phyloP scores from a whole-genome alignment of 2,888 invertebrate genomes.

The Beris chalybata region DNA sequence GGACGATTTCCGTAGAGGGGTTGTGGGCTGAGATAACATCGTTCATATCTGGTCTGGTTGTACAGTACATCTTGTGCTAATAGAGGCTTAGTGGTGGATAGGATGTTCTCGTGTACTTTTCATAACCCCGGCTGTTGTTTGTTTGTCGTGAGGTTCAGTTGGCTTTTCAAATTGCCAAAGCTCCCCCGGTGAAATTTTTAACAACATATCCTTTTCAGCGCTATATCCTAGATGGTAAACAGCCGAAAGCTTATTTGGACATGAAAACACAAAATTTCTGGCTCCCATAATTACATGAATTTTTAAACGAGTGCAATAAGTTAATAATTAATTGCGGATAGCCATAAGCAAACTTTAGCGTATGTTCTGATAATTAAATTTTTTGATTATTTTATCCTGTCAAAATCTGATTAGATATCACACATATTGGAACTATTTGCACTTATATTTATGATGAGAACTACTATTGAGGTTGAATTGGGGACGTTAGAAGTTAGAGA shows the following conservation, averaged over 20 bases:
- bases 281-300: conserved; percentile 43
- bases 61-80: conserved; percentile 15
- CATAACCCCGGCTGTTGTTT: not conserved
- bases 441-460: too few relatives aligned
- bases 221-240: conserved; percentile 34
- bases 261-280: conserved; percentile 39
- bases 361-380: conserved; percentile 36
- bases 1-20: not conserved
- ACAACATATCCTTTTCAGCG: conserved; percentile 35
- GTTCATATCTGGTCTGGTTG: conserved; percentile 1
- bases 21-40: conserved; percentile 23
- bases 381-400: conserved; percentile 1
- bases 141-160: conserved; percentile 14
- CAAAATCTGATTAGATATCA: too few relatives aligned
- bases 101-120: too few relatives aligned
- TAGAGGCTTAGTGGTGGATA: too few relatives aligned
- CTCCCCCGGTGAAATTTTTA: conserved; percentile 4
- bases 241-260: conserved; percentile 38
- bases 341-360: conserved; percentile 34
- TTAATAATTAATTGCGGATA: conserved; percentile 39
- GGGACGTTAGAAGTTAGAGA: too few relatives aligned
- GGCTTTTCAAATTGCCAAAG: conserved; percentile 1
- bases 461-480: too few relatives aligned
- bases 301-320: conserved; percentile 42
- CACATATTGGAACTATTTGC: too few relatives aligned